Conservation (phyloP, 2,797 vertebrate species). For the Gephyroberyx darwinii region DNA sequence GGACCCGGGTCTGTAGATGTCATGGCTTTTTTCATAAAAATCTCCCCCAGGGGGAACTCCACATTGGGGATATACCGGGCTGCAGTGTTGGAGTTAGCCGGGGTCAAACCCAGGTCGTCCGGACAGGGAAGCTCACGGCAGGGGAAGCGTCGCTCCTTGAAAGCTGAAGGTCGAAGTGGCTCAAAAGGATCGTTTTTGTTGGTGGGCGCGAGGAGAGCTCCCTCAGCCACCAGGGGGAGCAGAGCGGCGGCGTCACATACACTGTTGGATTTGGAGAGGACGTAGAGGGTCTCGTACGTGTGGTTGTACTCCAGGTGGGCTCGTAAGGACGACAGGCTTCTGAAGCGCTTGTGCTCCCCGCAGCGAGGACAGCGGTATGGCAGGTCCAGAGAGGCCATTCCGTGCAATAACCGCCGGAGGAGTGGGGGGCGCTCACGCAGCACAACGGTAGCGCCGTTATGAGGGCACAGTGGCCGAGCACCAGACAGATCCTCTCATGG, state of each 20-base stretch:
- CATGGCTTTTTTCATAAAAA: slow-evolving; percentile 92
- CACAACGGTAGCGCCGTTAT: slow-evolving; percentile 69
- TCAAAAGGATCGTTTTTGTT: slow-evolving; percentile 89
- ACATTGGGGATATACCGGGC: slow-evolving; percentile 94
- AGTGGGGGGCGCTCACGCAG: slow-evolving; percentile 74
- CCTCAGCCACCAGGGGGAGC: slow-evolving; percentile 88
- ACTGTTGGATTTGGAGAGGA: slow-evolving; percentile 98
- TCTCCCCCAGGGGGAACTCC: slow-evolving; percentile 93
- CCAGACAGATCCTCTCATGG: slow-evolving; percentile 76
- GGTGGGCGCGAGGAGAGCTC: slow-evolving; percentile 83
- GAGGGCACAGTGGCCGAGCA: slow-evolving; percentile 61
- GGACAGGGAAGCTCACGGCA: slow-evolving; percentile 90
- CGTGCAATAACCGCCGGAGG: slow-evolving; percentile 76
- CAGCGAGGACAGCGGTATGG: slow-evolving; percentile 98
- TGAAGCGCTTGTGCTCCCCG: slow-evolving; percentile 99
- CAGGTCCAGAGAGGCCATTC: slow-evolving; percentile 98
- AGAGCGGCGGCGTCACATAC: slow-evolving; percentile 93
- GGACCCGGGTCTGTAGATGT: slow-evolving; percentile 85
- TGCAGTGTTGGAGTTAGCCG: slow-evolving; percentile 79
- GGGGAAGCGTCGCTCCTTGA: slow-evolving; percentile 90
- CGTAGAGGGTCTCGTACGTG: slow-evolving; percentile 98
- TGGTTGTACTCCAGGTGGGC: slow-evolving; percentile 99
- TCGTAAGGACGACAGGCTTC: slow-evolving; percentile 95
- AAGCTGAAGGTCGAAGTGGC: slow-evolving; percentile 84
- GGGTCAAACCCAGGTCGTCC: slow-evolving; percentile 89